A percentile compares a stretch with the other conserved stretches of the same genome.
Evolutionary conservation across 2,113 vertebrate species (phyloP).

Genomic region (Suncus etruscus): DNA sequence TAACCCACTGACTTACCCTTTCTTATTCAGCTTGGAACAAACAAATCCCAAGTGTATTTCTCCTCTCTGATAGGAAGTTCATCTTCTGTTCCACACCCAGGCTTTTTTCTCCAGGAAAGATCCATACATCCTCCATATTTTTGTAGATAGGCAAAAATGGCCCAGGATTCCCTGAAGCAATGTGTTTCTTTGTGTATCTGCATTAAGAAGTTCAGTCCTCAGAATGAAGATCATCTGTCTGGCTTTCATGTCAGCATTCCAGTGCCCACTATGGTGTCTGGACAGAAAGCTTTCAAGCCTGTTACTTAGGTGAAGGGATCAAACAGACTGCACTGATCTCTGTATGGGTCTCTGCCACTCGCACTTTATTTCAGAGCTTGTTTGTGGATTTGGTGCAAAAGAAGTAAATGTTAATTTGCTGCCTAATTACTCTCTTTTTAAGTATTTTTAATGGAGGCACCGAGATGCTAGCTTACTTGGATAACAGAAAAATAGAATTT

Average conservation of each 20-base stretch:
- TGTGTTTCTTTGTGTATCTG: neutral
- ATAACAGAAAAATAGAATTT: neutral
- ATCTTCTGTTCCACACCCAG: neutral
- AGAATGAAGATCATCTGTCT: neutral
- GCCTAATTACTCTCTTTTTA: conserved; percentile 3
- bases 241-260: neutral
- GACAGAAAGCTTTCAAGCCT: neutral
- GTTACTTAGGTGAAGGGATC: neutral
- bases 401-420: neutral
- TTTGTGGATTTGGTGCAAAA: neutral
- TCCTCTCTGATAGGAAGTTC: neutral
- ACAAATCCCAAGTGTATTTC: neutral
- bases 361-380: neutral
- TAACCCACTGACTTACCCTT: neutral
- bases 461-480: neutral
- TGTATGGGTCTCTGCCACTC: neutral
- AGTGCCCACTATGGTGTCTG: neutral
- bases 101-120: neutral
- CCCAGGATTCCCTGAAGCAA: neutral
- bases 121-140: neutral
- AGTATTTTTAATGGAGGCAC: neutral
- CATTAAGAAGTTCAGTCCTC: neutral
- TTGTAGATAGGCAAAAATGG: neutral
- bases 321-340: neutral
- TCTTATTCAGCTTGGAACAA: neutral